Base-by-base conservation (phyloP, 2,113 vertebrate genomes). In the Zootoca vivipara region DNA sequence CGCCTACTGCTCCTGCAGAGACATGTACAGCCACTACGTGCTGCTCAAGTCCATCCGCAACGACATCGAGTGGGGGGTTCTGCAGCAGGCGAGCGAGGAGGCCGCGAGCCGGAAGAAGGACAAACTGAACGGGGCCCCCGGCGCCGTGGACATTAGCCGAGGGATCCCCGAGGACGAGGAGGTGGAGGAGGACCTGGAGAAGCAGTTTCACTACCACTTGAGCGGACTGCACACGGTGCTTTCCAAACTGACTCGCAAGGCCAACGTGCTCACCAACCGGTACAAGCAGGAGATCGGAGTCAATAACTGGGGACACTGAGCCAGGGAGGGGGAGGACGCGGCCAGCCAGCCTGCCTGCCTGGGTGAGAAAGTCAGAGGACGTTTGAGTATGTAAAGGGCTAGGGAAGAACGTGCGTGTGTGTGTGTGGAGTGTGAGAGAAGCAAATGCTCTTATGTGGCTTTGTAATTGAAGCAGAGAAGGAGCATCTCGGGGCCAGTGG, bases 221-320 rank as follows among this genome's bases (percentile, higher is more conserved):
- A 98, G 96, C 74, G 99, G 99, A 89, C 97, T 99, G 77, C 98
- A 99, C 91, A 97, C 96, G 0, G 99, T 99, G 20, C 97, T 99
- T 82, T 97, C 97, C 94, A 99, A 99, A 94, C 98, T 99, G 64
- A 99, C 99, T 2, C 95, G 96, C 89, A 98, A 99, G 95, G 99
- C 99, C 93, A 97, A 98, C 95, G 96, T 96, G 33, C 98, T 99
- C 87, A 99, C 99, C 91, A 98, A 98, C 95, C 97, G 99, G 96
- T 99, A 99, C 96, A 99, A 99, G 91, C 96, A 99, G 96, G 98
- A 99, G 96, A 97, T 99, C 30, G 98, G 98, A 79, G 98, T 99
- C 90, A 96, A 97, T 90, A 98, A 96, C 83, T 99, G 98, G 95
- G 96, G 98, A 79, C 97, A 98, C 89, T 99, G 97, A 97, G 90